Conservation (phyloP, 2,888 invertebrate genomes). For the Nomada fucata region DNA sequence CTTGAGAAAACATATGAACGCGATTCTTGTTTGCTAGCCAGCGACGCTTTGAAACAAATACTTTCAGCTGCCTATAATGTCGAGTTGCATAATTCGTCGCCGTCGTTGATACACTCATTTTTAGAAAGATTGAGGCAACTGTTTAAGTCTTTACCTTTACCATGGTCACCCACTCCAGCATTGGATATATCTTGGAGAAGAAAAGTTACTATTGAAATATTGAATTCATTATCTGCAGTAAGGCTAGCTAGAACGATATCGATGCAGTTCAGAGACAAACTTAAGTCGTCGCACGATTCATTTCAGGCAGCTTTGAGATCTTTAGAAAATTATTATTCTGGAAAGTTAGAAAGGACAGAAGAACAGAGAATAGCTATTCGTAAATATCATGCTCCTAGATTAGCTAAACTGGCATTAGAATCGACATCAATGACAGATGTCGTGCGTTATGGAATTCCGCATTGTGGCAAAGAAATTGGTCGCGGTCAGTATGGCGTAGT, state of each 20-base stretch:
- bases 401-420: constrained; percentile 92
- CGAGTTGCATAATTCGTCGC: constrained; percentile 88
- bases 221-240: constrained; percentile 89
- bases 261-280: constrained; percentile 90
- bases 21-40: constrained; percentile 86
- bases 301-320: constrained; percentile 90
- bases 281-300: constrained; percentile 91
- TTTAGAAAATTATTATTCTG: constrained; percentile 89
- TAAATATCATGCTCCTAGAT: constrained; percentile 91
- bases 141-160: constrained; percentile 86
- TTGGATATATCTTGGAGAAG: constrained; percentile 88
- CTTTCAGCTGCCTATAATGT: constrained; percentile 91
- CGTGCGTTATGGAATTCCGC: constrained; percentile 90
- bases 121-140: constrained; percentile 89
- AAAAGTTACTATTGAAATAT: constrained; percentile 88
- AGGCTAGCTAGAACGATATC: constrained; percentile 90
- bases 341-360: constrained; percentile 91
- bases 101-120: constrained; percentile 87
- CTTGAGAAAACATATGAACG: constrained; percentile 87
- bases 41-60: constrained; percentile 91
- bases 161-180: constrained; percentile 86
- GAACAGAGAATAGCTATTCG: constrained; percentile 91
- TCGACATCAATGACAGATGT: constrained; percentile 93
- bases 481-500: constrained; percentile 96
- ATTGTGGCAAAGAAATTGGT: constrained; percentile 88